Conservation (phyloP, 92 coral and sea anemone genomes). For the Parazoanthus swiftii region DNA sequence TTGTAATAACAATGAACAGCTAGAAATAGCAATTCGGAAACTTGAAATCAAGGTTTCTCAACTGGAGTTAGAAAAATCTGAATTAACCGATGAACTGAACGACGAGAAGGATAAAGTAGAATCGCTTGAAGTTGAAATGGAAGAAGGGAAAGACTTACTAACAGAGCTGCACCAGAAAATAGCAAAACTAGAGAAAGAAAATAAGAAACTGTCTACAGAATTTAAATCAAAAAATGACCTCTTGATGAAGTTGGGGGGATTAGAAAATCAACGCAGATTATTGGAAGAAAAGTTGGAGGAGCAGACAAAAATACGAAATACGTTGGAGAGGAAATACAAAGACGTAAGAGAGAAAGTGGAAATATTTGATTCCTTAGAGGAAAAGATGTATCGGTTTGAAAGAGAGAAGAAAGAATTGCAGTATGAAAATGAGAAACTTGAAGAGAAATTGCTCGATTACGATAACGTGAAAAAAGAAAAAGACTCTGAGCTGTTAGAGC, state of each 20-base stretch:
- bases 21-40: slow-evolving; percentile 59
- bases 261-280: slow-evolving; percentile 68
- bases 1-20: slow-evolving; percentile 42
- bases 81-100: slow-evolving; percentile 69
- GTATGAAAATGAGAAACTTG: slow-evolving; percentile 46
- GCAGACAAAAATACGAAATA: slow-evolving; percentile 52
- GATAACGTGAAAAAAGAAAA: slow-evolving; percentile 41
- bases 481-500: slow-evolving; percentile 41
- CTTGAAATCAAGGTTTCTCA: slow-evolving; percentile 69
- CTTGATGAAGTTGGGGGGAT: slow-evolving; percentile 60
- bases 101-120: slow-evolving; percentile 67
- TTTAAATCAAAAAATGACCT: slow-evolving; percentile 75
- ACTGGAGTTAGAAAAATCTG: slow-evolving; percentile 76
- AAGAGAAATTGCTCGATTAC: slow-evolving; percentile 52
- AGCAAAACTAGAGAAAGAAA: slow-evolving; percentile 68
- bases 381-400: slow-evolving; percentile 77
- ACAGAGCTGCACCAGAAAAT: slow-evolving; percentile 56
- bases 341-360: slow-evolving; percentile 68
- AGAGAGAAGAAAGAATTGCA: slow-evolving; percentile 73
- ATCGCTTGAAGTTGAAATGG: slow-evolving; percentile 57
- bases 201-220: slow-evolving; percentile 54
- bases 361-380: slow-evolving; percentile 80
- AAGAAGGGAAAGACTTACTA: slow-evolving; percentile 37
- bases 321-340: slow-evolving; percentile 62
- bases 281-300: slow-evolving; percentile 71